These are phyloP conservation scores for Rhingia rostrata DNA, from an alignment of 2,888 invertebrate genomes.

Conservation along the genomic window DNA sequence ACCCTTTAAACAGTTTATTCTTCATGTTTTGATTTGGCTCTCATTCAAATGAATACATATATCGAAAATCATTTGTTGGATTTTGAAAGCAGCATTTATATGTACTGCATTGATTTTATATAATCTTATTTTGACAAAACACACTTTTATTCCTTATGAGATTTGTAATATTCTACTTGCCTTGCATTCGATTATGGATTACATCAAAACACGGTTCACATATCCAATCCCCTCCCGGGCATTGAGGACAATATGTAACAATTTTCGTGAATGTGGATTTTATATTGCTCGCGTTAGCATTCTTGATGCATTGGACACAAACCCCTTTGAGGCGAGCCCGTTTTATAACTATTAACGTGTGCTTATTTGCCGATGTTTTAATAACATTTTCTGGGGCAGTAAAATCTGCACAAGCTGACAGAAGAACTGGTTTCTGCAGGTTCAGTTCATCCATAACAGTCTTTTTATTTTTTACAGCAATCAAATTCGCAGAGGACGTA, in stretches of 20 bases:
- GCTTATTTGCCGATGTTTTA: constrained; percentile 78
- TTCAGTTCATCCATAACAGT: not conserved
- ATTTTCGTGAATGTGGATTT: constrained; percentile 77
- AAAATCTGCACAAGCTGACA: constrained; percentile 62
- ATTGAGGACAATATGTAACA: constrained; percentile 80
- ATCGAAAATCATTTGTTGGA: too few species aligned
- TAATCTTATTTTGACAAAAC: too few species aligned
- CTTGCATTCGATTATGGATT: not conserved
- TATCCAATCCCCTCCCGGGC: constrained; percentile 82
- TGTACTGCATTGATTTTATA: too few species aligned
- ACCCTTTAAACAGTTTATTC: too few species aligned
- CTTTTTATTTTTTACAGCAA: not conserved
- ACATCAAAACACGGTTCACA: constrained; percentile 80
- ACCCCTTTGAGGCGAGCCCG: constrained; percentile 80
- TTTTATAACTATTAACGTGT: constrained; percentile 79
- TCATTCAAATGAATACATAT: too few species aligned
- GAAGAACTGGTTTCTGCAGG: constrained; percentile 34
- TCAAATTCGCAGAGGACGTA: too few species aligned
- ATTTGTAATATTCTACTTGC: too few species aligned
- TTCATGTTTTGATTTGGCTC: too few species aligned
- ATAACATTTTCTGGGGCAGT: constrained; percentile 78
- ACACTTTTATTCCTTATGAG: too few species aligned
- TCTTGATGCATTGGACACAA: constrained; percentile 81
- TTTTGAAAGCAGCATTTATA: too few species aligned
- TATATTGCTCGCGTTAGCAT: constrained; percentile 53